Evolutionary conservation across 2,113 vertebrate species (phyloP), one percentile per base, ranked within the genome.

Genomic region (Terrapene triunguis): DNA sequence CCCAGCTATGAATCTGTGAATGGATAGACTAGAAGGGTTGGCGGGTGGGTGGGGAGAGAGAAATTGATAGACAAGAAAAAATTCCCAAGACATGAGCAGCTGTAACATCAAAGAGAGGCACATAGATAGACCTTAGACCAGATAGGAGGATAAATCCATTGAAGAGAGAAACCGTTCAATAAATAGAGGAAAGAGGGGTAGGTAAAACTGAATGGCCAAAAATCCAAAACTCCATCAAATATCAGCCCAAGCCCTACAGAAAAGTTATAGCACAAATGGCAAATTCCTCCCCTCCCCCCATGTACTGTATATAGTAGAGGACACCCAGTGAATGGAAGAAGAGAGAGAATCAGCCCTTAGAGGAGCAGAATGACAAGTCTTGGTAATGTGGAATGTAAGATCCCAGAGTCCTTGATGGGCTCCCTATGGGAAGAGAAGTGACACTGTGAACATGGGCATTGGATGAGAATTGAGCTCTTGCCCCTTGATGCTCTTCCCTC

Each of bases 371-470:
- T 48, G 54, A 44, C 7, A 9, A 8, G 14, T 1, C n/a, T 51
- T 27, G 50, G 10, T 32, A 19, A 29, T 53, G 50, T 32, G 17
- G 48, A 51, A 21, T 22, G 19, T 10, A 1, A 53, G 3, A 8
- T 38, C 38, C 48, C 0, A 0, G 51, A 29, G 8, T 8, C 1
- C 0, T 0, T 10, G 76, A 22, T 53, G 59, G 14, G 69, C n/a
- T 22, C 69, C 10, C 7, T 21, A 2, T 42, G 10, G 38, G 74
- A 54, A 62, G 80, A 83, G 44, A 2, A 14, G 29, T 32, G 59
- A 62, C 59, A 62, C 59, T 62, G 6, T 62, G 35, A 72, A 72
- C 69, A 72, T 24, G n/a, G 69, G n/a, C n/a, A 38, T 22, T 38
- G 22, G n/a, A 22, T 72, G 69, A 72, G 69, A 38, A 42, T 42